phyloP scores from a whole-genome alignment of 2,797 vertebrate species.

The Silurus lanzhouensis region DNA sequence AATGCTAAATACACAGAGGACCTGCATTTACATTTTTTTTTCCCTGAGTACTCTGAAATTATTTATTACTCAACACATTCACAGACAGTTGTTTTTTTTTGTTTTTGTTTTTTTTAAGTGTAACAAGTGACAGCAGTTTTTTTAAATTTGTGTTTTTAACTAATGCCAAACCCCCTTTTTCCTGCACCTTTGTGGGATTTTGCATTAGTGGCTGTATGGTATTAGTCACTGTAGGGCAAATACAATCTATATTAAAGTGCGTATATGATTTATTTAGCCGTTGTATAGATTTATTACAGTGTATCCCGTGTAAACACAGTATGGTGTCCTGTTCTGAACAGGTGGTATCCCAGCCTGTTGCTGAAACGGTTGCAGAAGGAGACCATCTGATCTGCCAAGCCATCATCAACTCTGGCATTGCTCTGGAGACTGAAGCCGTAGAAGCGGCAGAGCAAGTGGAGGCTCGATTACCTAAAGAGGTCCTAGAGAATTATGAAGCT shows the following conservation, averaged over 20 bases:
- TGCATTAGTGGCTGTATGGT: not conserved
- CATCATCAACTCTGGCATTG: slow-evolving; percentile 91
- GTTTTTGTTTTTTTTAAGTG: not conserved
- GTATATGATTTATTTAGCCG: not conserved
- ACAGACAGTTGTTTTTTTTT: not conserved
- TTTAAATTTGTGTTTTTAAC: not conserved
- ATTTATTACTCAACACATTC: not conserved
- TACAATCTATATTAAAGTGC: not conserved
- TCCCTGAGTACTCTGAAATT: not conserved
- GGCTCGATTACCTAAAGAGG: slow-evolving; percentile 61
- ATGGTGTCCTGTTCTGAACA: slow-evolving; percentile 15
- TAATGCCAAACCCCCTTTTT: not conserved
- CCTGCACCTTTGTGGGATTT: not conserved
- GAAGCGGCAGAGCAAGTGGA: slow-evolving; percentile 67
- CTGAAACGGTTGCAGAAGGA: slow-evolving; percentile 74
- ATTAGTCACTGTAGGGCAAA: not conserved
- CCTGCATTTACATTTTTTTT: not conserved
- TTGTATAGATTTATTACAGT: not conserved
- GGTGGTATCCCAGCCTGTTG: slow-evolving; percentile 73
- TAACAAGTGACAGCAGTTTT: not conserved
- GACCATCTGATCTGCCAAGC: slow-evolving; percentile 92
- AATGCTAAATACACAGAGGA: not conserved
- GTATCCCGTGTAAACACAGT: not conserved
- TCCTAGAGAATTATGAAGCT: slow-evolving; percentile 60
- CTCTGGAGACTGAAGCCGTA: slow-evolving; percentile 75